phyloP scores from a whole-genome alignment of 1,140 invertebrate species.

The Cepaea nemoralis region DNA sequence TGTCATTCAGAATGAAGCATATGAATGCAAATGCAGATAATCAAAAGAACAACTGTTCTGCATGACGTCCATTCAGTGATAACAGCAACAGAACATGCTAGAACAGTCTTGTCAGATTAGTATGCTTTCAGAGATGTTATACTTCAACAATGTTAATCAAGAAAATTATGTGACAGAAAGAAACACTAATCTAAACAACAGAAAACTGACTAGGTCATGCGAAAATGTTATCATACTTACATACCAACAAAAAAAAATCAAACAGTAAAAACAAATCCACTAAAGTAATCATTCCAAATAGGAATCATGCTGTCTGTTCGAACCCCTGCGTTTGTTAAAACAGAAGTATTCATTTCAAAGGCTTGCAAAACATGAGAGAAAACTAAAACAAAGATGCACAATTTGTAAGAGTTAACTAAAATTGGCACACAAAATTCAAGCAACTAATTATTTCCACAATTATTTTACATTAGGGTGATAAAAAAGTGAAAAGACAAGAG shows the following conservation, averaged over 20 bases:
- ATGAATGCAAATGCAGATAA: neutral
- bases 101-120: neutral
- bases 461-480: too few relatives aligned
- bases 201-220: neutral
- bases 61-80: neutral
- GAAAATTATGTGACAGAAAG: neutral
- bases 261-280: neutral
- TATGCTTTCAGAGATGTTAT: neutral
- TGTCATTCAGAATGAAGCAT: too few relatives aligned
- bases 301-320: neutral
- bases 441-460: too few relatives aligned
- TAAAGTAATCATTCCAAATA: neutral
- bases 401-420: too few relatives aligned
- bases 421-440: too few relatives aligned
- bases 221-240: neutral
- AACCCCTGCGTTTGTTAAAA: neutral
- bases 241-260: constrained; percentile 9
- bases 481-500: too few relatives aligned
- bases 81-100: neutral
- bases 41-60: neutral
- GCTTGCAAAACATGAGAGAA: neutral
- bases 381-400: neutral
- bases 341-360: neutral
- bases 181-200: neutral
- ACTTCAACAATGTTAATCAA: neutral